phyloP scores from a whole-genome alignment of 2,888 invertebrate genomes.

The Yponomeuta malinellus region DNA sequence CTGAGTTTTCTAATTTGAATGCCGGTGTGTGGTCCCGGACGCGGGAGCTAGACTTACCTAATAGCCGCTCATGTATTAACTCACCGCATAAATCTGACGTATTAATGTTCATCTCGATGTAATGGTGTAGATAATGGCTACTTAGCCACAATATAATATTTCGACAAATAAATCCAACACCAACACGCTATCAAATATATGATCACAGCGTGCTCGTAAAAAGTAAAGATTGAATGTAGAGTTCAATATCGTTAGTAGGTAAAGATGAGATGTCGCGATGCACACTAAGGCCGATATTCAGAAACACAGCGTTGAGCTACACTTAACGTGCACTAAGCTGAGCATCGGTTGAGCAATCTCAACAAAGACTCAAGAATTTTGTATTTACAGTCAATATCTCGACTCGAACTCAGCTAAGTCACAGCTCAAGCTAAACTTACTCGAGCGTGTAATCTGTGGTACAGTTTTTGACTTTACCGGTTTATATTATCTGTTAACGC shows the following conservation, averaged over 20 bases:
- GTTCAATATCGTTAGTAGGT: neutral
- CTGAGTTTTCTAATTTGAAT: slow-evolving; percentile 63
- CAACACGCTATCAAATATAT: neutral
- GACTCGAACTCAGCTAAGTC: no score
- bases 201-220: neutral
- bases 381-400: no score
- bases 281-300: no score
- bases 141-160: slow-evolving; percentile 5
- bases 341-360: no score
- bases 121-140: slow-evolving; percentile 28
- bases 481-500: no score
- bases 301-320: no score
- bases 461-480: no score
- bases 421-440: no score
- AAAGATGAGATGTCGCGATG: neutral
- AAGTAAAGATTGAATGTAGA: neutral
- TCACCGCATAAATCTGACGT: slow-evolving; percentile 47
- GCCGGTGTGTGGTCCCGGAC: slow-evolving; percentile 62
- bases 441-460: no score
- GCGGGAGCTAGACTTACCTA: slow-evolving; percentile 44
- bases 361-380: no score
- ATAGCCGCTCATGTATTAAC: slow-evolving; percentile 34
- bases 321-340: no score
- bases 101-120: slow-evolving; percentile 15
- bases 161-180: slow-evolving; percentile 11